Evolutionary conservation across 2,888 invertebrate species (phyloP).

Genomic region (Chalcosyrphus nemorum): DNA sequence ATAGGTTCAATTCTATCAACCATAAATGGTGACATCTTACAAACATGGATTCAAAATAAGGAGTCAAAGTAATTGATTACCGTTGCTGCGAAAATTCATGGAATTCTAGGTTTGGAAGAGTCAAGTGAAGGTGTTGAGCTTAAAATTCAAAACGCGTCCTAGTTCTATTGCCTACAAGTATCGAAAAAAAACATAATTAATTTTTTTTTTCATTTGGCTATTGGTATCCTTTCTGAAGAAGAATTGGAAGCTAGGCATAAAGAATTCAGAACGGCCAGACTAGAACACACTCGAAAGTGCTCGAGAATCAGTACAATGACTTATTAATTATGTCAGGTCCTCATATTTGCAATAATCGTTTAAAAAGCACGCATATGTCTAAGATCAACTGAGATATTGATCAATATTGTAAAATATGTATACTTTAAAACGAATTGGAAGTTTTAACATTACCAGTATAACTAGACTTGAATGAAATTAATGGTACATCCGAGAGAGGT

Average conservation of each 20-base stretch:
- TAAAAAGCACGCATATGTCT: background rate
- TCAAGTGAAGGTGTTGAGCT: too few relatives aligned
- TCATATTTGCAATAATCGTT: constrained; percentile 11
- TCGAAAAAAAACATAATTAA: too few relatives aligned
- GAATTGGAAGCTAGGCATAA: constrained; percentile 21
- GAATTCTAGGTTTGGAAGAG: too few relatives aligned
- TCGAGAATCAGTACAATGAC: constrained; percentile 9
- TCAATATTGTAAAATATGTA: background rate
- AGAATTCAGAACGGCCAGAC: constrained; percentile 15
- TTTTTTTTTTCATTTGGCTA: constrained; percentile 16
- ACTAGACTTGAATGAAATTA: constrained; percentile 10
- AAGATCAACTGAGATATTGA: constrained; percentile 14
- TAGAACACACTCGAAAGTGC: constrained; percentile 24
- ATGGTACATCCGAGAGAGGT: constrained; percentile 1
- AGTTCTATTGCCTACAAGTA: too few relatives aligned
- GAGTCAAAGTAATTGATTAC: too few relatives aligned
- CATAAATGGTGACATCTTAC: too few relatives aligned
- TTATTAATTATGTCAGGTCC: constrained; percentile 6
- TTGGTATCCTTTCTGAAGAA: constrained; percentile 19
- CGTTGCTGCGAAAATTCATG: too few relatives aligned
- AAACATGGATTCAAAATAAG: too few relatives aligned
- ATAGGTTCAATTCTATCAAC: too few relatives aligned
- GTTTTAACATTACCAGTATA: background rate
- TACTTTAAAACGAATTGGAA: constrained; percentile 1
- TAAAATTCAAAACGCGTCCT: too few relatives aligned